Evolutionary conservation across 2,797 vertebrate species (phyloP).

Genomic region (Phylloscopus collybita): DNA sequence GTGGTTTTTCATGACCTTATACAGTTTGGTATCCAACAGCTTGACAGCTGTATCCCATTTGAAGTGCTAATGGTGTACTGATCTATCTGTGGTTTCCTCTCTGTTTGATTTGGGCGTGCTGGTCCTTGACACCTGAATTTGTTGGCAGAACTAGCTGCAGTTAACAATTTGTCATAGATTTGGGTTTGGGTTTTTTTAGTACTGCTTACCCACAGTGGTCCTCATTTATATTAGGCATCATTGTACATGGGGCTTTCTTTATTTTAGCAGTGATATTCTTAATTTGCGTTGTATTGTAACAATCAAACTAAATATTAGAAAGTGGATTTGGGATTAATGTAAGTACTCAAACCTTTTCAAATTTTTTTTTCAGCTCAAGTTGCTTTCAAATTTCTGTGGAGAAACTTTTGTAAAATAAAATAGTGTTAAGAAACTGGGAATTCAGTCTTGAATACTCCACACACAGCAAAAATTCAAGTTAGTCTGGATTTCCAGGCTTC

Average conservation of each 20-base stretch:
- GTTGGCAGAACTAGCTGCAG: neutral
- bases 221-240: neutral
- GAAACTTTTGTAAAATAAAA: neutral
- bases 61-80: neutral
- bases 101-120: neutral
- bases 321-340: neutral
- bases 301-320: neutral
- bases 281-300: neutral
- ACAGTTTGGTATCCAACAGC: slow-evolving; percentile 8
- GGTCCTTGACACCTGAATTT: neutral
- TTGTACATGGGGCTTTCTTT: neutral
- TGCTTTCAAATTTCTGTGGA: neutral
- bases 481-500: neutral
- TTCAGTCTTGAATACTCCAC: neutral
- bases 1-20: slow-evolving; percentile 29
- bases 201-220: neutral
- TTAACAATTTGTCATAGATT: neutral
- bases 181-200: neutral
- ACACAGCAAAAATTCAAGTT: neutral
- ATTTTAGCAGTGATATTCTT: neutral
- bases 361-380: neutral
- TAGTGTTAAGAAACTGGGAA: neutral
- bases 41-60: neutral
- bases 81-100: neutral
- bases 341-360: neutral